Evolutionary conservation across 2,113 vertebrate genomes (phyloP), one percentile per base, ranked within the genome.

Genomic region (Setophaga petechia): DNA sequence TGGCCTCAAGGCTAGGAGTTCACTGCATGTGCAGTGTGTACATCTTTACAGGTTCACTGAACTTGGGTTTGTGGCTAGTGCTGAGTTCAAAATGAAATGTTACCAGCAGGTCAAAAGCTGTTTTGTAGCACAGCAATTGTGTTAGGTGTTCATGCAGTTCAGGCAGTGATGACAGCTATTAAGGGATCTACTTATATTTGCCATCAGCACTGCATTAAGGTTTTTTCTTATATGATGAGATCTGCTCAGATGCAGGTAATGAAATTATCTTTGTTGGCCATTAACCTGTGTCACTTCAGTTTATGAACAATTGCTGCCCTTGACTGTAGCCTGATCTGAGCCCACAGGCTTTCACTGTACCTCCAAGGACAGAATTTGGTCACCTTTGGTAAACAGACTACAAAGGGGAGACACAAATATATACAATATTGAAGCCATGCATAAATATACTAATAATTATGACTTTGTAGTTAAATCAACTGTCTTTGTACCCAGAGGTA

Each of bases 181-280:
- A 84, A 88, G 43, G 57, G 63, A 90, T 35, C 59, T 92, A 69
- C 84, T 94, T 71, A 46, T 67, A 88, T 73, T 90, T 73, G 84
- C 79, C 25, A 77, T 83, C 85, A 89, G 71, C 47, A 55, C 46
- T 10, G 6, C 39, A 41, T 87, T 91, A 77, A 47, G 30, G 8
- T 24, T 76, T 72, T 91, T 79, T 43, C 52, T 73, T 75, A 13
- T 73, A n/a, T 49, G 87, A 85, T 8, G 30, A 90, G 71, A 67
- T 66, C 72, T 76, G 55, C 55, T 93, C 63, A 71, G 72, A 58
- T 77, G 88, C 90, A 63, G 74, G 19, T 83, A 93, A 95, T 55
- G 67, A 80, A 90, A 94, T 95, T 83, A 69, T 49, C 74, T 83
- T 87, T 90, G 63, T 83, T 85, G 63, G 88, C 91, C 59, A 77